Evolutionary conservation across 2,888 invertebrate species (phyloP).

Genomic region (Leptarthrus brevirostris): DNA sequence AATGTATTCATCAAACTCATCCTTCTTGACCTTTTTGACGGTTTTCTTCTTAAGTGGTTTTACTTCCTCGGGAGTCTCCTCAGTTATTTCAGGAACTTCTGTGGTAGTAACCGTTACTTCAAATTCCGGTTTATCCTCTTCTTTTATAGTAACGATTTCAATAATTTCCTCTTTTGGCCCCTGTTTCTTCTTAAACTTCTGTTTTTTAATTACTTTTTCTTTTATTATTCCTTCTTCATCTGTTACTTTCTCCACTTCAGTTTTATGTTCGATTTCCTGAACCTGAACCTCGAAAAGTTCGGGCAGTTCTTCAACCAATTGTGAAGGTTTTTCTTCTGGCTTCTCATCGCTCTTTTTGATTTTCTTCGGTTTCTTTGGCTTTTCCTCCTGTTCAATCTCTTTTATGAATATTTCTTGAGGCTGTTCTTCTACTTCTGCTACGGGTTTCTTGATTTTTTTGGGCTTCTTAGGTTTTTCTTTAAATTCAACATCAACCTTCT

Average conservation of each 20-base stretch:
- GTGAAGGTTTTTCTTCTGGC: conserved; percentile 61
- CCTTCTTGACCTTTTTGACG: conserved; percentile 60
- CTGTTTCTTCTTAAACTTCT: conserved; percentile 64
- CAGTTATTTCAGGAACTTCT: conserved; percentile 54
- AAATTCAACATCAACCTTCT: conserved; percentile 64
- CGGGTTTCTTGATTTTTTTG: conserved; percentile 61
- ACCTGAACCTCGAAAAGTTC: conserved; percentile 56
- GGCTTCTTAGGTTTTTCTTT: conserved; percentile 59
- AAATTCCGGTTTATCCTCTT: conserved; percentile 50
- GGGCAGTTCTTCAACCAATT: conserved; percentile 56
- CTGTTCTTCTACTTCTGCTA: conserved; percentile 54
- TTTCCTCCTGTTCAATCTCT: conserved; percentile 55
- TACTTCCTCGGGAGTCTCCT: conserved; percentile 61
- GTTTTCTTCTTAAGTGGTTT: conserved; percentile 57
- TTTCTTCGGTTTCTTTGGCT: conserved; percentile 59
- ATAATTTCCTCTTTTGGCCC: conserved; percentile 67
- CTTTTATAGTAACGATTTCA: conserved; percentile 64
- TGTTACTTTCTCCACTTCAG: conserved; percentile 54
- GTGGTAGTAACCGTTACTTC: conserved; percentile 59
- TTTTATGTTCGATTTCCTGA: conserved; percentile 56
- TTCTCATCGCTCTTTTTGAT: conserved; percentile 59
- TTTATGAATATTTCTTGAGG: conserved; percentile 62
- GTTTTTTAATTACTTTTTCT: conserved; percentile 62
- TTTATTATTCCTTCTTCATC: conserved; percentile 56
- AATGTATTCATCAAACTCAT: conserved; percentile 62